Percentiles rank a stretch among this genome's conserved stretches.
These are phyloP conservation scores for Nemopilema nomurai DNA, from an alignment of 30 jellyfish, hydroid and myxozoan genomes.

Conservation along the genomic window DNA sequence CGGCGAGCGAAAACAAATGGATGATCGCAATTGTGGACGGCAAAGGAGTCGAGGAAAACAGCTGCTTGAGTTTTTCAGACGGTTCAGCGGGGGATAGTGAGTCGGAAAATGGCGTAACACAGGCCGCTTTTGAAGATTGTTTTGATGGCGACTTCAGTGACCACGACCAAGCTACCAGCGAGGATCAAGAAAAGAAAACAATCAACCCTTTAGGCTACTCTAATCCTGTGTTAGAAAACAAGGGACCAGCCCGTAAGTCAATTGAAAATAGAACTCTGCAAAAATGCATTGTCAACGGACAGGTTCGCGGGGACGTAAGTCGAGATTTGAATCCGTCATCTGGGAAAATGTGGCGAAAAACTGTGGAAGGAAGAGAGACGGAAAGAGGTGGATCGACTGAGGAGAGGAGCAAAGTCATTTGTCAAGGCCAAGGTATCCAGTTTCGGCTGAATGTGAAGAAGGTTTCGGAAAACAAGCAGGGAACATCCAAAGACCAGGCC, in stretches of 20 bases:
- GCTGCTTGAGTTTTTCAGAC: constrained; percentile 5
- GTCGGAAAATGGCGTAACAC: neutral
- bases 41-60: constrained; percentile 3
- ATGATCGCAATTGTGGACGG: constrained; percentile 42
- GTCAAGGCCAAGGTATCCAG: constrained; percentile 65
- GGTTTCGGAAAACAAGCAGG: constrained; percentile 10
- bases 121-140: neutral
- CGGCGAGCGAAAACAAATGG: constrained; percentile 48
- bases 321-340: neutral
- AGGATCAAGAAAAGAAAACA: constrained; percentile 43
- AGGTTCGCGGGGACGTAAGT: constrained; percentile 23
- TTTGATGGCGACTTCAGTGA: neutral
- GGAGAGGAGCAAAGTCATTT: constrained; percentile 26
- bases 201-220: constrained; percentile 48
- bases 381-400: constrained; percentile 17
- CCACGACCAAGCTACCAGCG: constrained; percentile 6
- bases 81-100: constrained; percentile 28
- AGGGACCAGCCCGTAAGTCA: constrained; percentile 56
- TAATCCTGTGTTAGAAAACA: constrained; percentile 66
- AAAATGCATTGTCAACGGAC: constrained; percentile 50
- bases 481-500: constrained; percentile 6
- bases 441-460: constrained; percentile 47
- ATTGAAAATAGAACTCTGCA: constrained; percentile 48
- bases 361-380: neutral
- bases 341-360: constrained; percentile 44